Conservation (phyloP, 2,888 invertebrate genomes). For the Globia sparganii region DNA sequence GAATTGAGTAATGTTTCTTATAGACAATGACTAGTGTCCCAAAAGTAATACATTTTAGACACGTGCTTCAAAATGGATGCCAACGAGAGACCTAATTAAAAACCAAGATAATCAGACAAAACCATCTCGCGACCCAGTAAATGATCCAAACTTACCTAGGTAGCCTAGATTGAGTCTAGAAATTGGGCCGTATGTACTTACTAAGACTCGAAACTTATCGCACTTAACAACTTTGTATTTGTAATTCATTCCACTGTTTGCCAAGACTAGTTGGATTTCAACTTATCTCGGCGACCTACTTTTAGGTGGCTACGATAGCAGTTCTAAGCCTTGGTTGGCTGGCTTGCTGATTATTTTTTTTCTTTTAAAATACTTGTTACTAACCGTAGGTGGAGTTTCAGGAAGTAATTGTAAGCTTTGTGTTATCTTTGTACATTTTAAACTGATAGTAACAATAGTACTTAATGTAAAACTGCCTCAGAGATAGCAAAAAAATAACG, state of each 20-base stretch:
- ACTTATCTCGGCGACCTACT: constrained; percentile 61
- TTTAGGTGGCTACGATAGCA: constrained; percentile 38
- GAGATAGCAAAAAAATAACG: background rate
- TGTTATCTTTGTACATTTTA: constrained; percentile 16
- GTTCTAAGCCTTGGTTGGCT: constrained; percentile 27
- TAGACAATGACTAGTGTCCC: background rate
- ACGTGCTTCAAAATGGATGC: constrained; percentile 7
- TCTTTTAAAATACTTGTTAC: constrained; percentile 24
- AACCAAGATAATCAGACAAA: background rate
- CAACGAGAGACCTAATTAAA: background rate
- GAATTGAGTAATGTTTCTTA: background rate
- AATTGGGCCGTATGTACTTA: background rate
- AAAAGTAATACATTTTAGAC: background rate
- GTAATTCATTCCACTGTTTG: constrained; percentile 47
- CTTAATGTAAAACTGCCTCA: background rate
- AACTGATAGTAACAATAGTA: constrained; percentile 1
- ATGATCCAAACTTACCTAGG: background rate
- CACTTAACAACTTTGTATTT: constrained; percentile 21
- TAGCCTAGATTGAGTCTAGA: background rate
- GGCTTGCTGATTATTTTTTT: constrained; percentile 37
- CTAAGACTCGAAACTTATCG: background rate
- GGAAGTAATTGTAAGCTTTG: constrained; percentile 4
- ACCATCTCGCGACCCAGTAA: background rate
- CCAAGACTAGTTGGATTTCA: constrained; percentile 55
- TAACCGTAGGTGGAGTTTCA: background rate